phyloP scores from a whole-genome alignment of 2,888 invertebrate species.

The Rosalia funebris region DNA sequence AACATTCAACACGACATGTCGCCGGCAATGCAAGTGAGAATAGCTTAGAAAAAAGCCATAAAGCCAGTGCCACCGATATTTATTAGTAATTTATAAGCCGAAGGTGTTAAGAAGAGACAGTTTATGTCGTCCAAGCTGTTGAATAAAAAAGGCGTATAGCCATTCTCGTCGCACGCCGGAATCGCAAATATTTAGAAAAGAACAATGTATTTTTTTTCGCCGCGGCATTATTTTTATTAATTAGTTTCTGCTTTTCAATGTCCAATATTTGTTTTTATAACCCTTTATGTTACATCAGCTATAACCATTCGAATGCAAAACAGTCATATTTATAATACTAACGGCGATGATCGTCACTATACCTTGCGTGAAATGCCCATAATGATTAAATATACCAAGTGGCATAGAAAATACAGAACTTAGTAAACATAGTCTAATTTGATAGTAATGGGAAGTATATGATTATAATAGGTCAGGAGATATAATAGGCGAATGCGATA shows the following conservation, averaged over 20 bases:
- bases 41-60: constrained; percentile 33
- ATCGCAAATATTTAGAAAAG: background rate
- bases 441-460: too few species aligned
- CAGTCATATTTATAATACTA: too few species aligned
- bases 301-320: too few species aligned
- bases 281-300: too few species aligned
- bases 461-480: too few species aligned
- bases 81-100: constrained; percentile 52
- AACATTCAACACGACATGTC: constrained; percentile 9
- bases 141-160: constrained; percentile 30
- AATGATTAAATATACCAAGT: too few species aligned
- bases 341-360: too few species aligned
- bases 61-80: constrained; percentile 50
- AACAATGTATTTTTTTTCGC: background rate
- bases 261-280: too few species aligned
- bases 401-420: too few species aligned
- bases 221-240: background rate
- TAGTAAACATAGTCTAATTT: too few species aligned
- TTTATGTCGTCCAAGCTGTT: constrained; percentile 41
- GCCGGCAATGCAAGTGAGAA: constrained; percentile 4
- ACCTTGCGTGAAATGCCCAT: too few species aligned
- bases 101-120: constrained; percentile 44
- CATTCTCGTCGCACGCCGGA: background rate
- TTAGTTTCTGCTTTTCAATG: background rate
- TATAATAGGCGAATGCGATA: too few species aligned